Evolutionary conservation across 1,140 invertebrate genomes (phyloP), one percentile per base, ranked within the genome.

Genomic region (Globodera ellingtonae): DNA sequence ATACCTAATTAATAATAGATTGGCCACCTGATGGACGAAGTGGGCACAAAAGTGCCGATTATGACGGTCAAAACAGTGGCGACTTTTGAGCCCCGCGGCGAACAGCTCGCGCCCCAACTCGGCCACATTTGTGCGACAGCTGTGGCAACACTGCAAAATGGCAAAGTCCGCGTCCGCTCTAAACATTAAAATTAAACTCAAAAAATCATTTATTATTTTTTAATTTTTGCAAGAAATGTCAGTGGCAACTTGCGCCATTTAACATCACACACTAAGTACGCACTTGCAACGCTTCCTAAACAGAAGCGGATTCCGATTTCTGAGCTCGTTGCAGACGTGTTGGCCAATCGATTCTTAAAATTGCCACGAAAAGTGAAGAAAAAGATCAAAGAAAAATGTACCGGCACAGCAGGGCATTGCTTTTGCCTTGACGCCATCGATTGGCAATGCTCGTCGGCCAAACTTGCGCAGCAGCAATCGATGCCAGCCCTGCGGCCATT

Each of bases 151-250:
- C 62, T 84, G 83, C 52, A 84, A 24, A 62, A 84, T 79, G 15
- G 85, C 83, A 65, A 84, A 84, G 62, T 84, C 83, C 9, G 77
- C 72, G 46, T 84, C 84, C 18, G 62, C 80, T 50, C 59, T 69
- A 69, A 82, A 35, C 1, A 2, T 35, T 35, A 35, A 35, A 83
- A 46, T 79, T 50, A 50, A 83, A 50, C 21, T 67, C 24, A 46
- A 84, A 46, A 84, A 83, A 18, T 52, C 50, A 5, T 52, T 59
- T 59, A 59, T 10, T 18, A 2, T 59, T 59, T 59, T 59, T 6
- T 18, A 59, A 59, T 59, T 59, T 15, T 6, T 35, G 10, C 10
- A 59, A n/a, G 9, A 59, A 52, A 52, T 52, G 8, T 52, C 15
- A 52, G 15, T 52, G 8, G 52, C 52, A 10, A 52, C 52, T 10